Percentiles rank a stretch among this genome's conserved stretches.
These are phyloP conservation scores for Grammomys dolichurus DNA, from an alignment of 2,113 vertebrate genomes.

Conservation along the genomic window DNA sequence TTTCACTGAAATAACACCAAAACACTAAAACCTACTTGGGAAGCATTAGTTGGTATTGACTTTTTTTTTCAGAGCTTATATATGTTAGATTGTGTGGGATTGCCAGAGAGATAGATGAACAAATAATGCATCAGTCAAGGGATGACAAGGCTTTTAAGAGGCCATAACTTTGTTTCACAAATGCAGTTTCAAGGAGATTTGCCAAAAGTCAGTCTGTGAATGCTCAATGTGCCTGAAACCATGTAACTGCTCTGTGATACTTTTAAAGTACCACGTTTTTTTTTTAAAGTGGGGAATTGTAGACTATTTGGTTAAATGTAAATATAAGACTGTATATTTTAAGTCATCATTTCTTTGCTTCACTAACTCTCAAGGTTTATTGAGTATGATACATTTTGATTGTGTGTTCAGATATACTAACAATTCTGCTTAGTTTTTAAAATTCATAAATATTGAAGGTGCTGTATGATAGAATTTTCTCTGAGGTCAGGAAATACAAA, in stretches of 20 bases:
- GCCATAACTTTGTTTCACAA: slow-evolving; percentile 24
- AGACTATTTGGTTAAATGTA: background rate
- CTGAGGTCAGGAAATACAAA: background rate
- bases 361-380: background rate
- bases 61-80: slow-evolving; percentile 64
- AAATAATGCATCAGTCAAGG: slow-evolving; percentile 61
- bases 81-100: slow-evolving; percentile 47
- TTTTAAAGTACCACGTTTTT: background rate
- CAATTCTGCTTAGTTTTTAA: background rate
- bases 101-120: slow-evolving; percentile 54
- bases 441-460: background rate
- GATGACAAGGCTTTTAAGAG: slow-evolving; percentile 5
- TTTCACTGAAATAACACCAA: slow-evolving; percentile 83
- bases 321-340: background rate
- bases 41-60: slow-evolving; percentile 84
- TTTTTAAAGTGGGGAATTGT: background rate
- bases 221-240: background rate
- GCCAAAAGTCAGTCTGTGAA: background rate
- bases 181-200: slow-evolving; percentile 35
- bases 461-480: background rate
- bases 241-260: background rate
- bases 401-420: background rate
- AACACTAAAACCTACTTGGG: slow-evolving; percentile 82
- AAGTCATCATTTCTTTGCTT: background rate
- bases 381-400: background rate